These are phyloP conservation scores for Diogma glabrata DNA, from an alignment of 2,888 invertebrate genomes.

Conservation along the genomic window DNA sequence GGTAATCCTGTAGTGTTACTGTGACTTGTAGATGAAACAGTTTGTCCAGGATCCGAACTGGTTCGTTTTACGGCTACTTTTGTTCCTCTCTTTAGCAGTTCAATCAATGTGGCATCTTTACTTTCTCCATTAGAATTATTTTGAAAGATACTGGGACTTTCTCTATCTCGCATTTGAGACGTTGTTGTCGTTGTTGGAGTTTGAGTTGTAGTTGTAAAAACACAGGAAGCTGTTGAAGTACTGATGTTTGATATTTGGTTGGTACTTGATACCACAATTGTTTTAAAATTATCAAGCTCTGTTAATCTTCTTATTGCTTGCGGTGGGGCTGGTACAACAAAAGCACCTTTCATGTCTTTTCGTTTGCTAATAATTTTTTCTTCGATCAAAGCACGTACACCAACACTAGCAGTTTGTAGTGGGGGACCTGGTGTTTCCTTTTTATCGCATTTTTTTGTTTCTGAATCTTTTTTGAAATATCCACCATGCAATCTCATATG, in stretches of 20 bases:
- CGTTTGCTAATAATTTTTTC: slow-evolving; percentile 87
- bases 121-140: too few species aligned
- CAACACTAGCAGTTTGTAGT: slow-evolving; percentile 83
- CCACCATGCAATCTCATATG: slow-evolving; percentile 97
- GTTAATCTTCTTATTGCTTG: slow-evolving; percentile 30
- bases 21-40: slow-evolving; percentile 17
- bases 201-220: slow-evolving; percentile 24
- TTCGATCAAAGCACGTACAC: slow-evolving; percentile 80
- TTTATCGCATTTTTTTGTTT: slow-evolving; percentile 75
- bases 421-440: slow-evolving; percentile 74
- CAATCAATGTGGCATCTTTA: slow-evolving; percentile 68
- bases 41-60: slow-evolving; percentile 59
- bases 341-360: slow-evolving; percentile 38
- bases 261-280: slow-evolving; percentile 25
- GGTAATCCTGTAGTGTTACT: slow-evolving; percentile 18
- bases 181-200: slow-evolving; percentile 31
- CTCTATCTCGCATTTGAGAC: too few species aligned
- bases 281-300: slow-evolving; percentile 34
- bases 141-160: background rate
- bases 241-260: slow-evolving; percentile 17
- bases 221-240: slow-evolving; percentile 27
- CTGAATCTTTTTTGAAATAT: slow-evolving; percentile 90
- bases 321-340: slow-evolving; percentile 37
- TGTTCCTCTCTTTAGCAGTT: slow-evolving; percentile 59
- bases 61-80: slow-evolving; percentile 63